Conservation (phyloP, 2,888 invertebrate genomes). For the Heliconius hortense region DNA sequence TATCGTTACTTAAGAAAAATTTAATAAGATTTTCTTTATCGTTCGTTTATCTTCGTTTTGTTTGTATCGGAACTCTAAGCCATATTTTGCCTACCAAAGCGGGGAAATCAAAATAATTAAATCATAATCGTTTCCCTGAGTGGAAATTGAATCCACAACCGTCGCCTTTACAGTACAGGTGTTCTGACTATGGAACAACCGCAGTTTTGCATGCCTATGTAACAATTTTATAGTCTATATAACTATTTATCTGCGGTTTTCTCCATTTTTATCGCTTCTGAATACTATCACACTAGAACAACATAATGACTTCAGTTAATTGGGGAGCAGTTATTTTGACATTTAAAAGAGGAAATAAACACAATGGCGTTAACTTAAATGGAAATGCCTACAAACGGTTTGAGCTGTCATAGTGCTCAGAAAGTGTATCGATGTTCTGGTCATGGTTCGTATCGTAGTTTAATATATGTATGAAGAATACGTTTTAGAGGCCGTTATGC, state of each 20-base stretch:
- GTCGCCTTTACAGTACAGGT: too few relatives aligned
- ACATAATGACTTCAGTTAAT: slow-evolving; percentile 3
- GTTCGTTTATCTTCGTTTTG: too few relatives aligned
- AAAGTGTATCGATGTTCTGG: slow-evolving; percentile 39
- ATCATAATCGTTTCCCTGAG: too few relatives aligned
- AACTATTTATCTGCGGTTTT: neutral
- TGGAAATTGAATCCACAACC: too few relatives aligned
- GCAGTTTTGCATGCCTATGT: neutral
- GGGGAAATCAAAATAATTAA: neutral
- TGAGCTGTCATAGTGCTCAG: slow-evolving; percentile 34
- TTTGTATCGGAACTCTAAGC: neutral
- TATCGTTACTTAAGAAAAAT: neutral
- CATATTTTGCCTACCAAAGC: neutral
- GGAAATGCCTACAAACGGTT: slow-evolving; percentile 8
- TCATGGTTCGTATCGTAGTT: slow-evolving; percentile 31
- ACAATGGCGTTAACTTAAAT: neutral
- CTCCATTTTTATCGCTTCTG: neutral
- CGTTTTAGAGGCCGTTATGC: neutral
- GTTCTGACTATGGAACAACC: neutral
- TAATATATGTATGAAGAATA: neutral
- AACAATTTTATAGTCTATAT: neutral
- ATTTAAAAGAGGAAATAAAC: slow-evolving; percentile 13
- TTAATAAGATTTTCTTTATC: neutral
- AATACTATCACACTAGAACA: neutral
- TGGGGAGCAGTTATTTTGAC: slow-evolving; percentile 1